Conservation (phyloP, 2,797 vertebrate genomes). For the Bradypodion pumilum region DNA sequence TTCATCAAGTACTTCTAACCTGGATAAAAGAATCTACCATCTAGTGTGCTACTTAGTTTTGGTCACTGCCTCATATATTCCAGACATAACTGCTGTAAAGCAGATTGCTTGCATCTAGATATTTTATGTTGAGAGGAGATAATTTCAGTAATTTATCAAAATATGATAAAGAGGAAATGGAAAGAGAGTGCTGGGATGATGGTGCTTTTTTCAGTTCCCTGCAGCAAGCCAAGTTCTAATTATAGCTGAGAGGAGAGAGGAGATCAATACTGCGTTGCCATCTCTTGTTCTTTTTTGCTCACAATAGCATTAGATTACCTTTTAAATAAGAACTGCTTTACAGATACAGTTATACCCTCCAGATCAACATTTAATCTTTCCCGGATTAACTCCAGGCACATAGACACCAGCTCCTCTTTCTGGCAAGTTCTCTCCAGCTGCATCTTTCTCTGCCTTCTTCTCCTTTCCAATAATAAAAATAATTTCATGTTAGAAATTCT, state of each 20-base stretch:
- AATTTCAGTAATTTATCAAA: conserved; percentile 57
- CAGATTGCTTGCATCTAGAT: not conserved
- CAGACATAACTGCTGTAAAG: not conserved
- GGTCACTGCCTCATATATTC: not conserved
- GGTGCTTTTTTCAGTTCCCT: conserved; percentile 32
- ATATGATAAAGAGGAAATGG: conserved; percentile 2
- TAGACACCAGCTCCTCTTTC: not conserved
- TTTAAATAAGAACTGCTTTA: conserved; percentile 13
- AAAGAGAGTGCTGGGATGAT: not conserved
- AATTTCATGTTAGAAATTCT: too few species aligned
- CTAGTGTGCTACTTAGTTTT: not conserved
- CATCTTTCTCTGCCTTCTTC: too few species aligned
- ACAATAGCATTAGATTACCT: conserved; percentile 8
- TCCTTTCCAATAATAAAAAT: too few species aligned
- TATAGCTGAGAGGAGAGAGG: conserved; percentile 37
- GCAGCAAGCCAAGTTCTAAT: conserved; percentile 59
- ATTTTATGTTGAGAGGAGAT: conserved; percentile 42
- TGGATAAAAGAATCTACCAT: not conserved
- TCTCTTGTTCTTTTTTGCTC: conserved; percentile 40
- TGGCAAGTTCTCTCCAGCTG: not conserved
- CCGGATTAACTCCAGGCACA: not conserved
- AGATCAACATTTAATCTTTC: not conserved
- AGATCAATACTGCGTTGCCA: conserved; percentile 16
- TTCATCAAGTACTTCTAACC: conserved; percentile 22
- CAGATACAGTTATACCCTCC: not conserved